Evolutionary conservation across 2,888 invertebrate genomes (phyloP), one percentile per base, ranked within the genome.

Genomic region (Nesidiocoris tenuis): DNA sequence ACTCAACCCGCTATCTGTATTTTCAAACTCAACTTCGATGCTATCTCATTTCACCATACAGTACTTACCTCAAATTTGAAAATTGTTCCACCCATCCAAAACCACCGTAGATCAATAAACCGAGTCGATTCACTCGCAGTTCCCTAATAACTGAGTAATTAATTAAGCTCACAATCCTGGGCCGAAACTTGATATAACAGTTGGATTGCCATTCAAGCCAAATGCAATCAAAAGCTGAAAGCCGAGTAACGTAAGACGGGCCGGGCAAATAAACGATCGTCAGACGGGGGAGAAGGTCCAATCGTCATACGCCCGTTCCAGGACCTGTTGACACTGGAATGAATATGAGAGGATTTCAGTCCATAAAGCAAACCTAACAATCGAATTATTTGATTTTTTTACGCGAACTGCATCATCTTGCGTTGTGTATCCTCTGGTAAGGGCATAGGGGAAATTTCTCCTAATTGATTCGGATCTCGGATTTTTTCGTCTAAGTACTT

Each of bases 261-360:
- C 16, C 17, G 19, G 17, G 56, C n/a, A 56, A 22, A 67, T 55
- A 55, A 55, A 67, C 67, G 54, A 56, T 12, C 67, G 23, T 22
- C 22, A 54, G 59, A 59, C 3, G 59, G 19, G 59, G 59, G 16
- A n/a, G n/a, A n/a, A n/a, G n/a, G n/a, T n/a, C n/a, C n/a, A n/a
- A n/a, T n/a, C n/a, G n/a, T n/a, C n/a, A n/a, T n/a, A 12, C 39
- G 39, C 3, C 39, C 39, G 39, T 39, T 12, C 12, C 5, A 16
- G 59, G 59, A 17, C 54, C 56, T 39, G 67, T 9, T 21, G 67
- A 67, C 67, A 55, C 19, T 2, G 56, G 0, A 16, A 54, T 54
- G 67, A 67, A 67, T 67, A 56, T 56, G 67, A 39, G 39, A n/a
- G n/a, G n/a, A n/a, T n/a, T n/a, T n/a, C n/a, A n/a, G n/a, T n/a